Percentiles rank a stretch among this genome's conserved stretches.
Conservation (phyloP, 2,888 invertebrate species). For the Uropetala carovei region DNA sequence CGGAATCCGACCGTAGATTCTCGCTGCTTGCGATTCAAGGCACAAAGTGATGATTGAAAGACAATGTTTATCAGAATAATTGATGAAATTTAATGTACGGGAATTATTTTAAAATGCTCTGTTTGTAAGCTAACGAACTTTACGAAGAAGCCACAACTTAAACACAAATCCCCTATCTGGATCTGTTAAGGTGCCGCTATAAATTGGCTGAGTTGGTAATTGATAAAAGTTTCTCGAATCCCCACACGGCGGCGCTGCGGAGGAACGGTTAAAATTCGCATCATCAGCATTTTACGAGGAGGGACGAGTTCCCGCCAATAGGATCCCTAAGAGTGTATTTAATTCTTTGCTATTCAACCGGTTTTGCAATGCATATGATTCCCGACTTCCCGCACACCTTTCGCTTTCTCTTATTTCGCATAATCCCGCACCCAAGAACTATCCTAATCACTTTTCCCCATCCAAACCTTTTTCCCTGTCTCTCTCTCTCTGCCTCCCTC, state of each 20-base stretch:
- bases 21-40: too few species aligned
- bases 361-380: conserved; percentile 59
- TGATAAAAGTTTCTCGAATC: neutral
- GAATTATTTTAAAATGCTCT: too few species aligned
- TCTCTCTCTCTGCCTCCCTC: too few species aligned
- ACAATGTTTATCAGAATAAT: too few species aligned
- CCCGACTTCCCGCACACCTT: neutral
- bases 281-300: neutral
- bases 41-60: too few species aligned
- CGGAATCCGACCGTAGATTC: too few species aligned
- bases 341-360: conserved; percentile 57
- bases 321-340: conserved; percentile 16
- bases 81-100: too few species aligned
- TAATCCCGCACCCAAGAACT: conserved; percentile 39
- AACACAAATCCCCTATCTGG: too few species aligned
- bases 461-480: neutral
- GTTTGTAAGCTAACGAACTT: too few species aligned
- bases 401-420: neutral
- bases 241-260: too few species aligned
- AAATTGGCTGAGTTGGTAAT: neutral
- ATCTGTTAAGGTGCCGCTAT: neutral
- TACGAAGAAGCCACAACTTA: too few species aligned
- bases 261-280: neutral
- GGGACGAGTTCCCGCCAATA: neutral
- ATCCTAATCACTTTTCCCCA: conserved; percentile 33